Conservation (phyloP, 2,888 invertebrate species). For the Linnaemya tessellans region DNA sequence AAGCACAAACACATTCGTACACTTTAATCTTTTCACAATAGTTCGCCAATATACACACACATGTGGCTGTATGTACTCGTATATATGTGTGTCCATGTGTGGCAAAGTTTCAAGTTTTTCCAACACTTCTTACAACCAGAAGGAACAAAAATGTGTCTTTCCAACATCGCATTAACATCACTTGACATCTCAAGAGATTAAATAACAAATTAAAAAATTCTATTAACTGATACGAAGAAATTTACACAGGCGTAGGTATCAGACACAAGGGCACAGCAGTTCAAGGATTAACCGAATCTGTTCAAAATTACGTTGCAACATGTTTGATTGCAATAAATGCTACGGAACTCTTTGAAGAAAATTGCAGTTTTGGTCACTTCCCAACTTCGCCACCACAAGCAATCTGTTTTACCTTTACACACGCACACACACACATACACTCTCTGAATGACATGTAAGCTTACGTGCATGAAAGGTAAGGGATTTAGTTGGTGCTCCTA, state of each 20-base stretch:
- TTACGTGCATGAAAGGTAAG: neutral
- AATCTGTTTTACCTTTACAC: constrained; percentile 29
- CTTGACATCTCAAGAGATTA: constrained; percentile 41
- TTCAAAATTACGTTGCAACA: neutral
- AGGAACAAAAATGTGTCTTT: constrained; percentile 9
- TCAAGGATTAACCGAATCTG: neutral
- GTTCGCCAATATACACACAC: neutral
- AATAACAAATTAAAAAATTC: constrained; percentile 25
- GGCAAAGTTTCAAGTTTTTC: neutral
- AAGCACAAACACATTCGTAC: neutral
- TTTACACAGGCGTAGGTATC: neutral
- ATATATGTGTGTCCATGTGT: neutral
- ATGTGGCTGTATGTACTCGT: too few relatives aligned
- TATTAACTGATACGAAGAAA: constrained; percentile 16
- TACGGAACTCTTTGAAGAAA: neutral
- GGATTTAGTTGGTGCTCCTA: neutral
- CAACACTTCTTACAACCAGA: neutral
- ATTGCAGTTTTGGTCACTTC: constrained; percentile 14
- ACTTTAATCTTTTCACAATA: neutral
- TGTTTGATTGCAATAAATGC: neutral
- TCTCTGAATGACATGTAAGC: neutral
- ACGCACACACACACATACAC: constrained; percentile 11
- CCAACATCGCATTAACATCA: constrained; percentile 14
- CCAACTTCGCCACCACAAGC: constrained; percentile 1
- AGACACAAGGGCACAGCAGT: neutral